Evolutionary conservation across 2,888 invertebrate species (phyloP).

Genomic region (Rhagophthalmus giganteus): DNA sequence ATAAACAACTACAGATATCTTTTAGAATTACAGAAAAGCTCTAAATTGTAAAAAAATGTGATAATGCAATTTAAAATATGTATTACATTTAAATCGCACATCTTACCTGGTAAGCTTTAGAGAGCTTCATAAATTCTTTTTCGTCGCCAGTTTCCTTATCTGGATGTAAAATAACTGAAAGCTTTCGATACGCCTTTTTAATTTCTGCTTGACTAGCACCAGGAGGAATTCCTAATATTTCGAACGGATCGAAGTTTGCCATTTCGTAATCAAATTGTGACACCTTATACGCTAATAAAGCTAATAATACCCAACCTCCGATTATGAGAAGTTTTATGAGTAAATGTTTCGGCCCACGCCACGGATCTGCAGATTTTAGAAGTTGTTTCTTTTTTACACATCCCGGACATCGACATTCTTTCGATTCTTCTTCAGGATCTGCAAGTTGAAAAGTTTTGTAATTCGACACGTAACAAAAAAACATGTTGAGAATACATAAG

Average conservation of each 20-base stretch:
- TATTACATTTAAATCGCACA: constrained; percentile 5
- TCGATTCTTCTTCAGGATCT: constrained; percentile 78
- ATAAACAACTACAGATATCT: too few relatives aligned
- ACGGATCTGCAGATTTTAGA: constrained; percentile 84
- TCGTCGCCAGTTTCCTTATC: constrained; percentile 98
- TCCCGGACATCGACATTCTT: constrained; percentile 86
- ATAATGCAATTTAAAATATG: too few relatives aligned
- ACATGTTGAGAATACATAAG: too few relatives aligned
- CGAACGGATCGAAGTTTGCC: constrained; percentile 98
- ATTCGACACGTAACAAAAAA: too few relatives aligned
- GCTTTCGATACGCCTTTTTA: constrained; percentile 92
- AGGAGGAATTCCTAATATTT: constrained; percentile 87
- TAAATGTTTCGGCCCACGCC: constrained; percentile 80
- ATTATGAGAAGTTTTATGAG: constrained; percentile 78
- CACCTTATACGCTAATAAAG: constrained; percentile 84
- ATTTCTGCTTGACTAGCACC: constrained; percentile 87
- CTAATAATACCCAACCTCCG: constrained; percentile 80
- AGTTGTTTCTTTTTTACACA: constrained; percentile 83
- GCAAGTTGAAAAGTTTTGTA: constrained; percentile 26
- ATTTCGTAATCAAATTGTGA: constrained; percentile 98
- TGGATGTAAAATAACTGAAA: constrained; percentile 93
- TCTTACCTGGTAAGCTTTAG: constrained; percentile 85
- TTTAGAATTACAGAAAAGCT: too few relatives aligned
- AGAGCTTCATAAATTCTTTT: constrained; percentile 95
- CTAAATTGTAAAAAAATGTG: too few relatives aligned